Evolutionary conservation across 2,113 vertebrate species (phyloP).

Genomic region (Rattus rattus): DNA sequence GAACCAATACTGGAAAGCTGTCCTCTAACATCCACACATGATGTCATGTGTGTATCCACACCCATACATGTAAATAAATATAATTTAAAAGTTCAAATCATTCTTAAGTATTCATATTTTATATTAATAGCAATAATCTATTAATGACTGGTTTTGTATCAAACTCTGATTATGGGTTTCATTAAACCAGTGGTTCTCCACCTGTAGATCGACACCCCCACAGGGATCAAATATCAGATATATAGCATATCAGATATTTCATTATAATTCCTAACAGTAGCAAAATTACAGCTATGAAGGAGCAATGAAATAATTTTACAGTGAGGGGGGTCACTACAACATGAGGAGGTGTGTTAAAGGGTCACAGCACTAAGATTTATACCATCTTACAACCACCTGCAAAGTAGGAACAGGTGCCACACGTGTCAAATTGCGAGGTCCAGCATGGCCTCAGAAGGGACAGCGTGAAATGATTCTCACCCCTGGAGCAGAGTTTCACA

Average conservation of each 20-base stretch:
- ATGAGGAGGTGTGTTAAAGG: neutral
- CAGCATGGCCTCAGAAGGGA: no score
- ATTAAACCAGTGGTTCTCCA: neutral
- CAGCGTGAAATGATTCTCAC: no score
- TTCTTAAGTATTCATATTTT: slow-evolving; percentile 20
- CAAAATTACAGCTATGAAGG: neutral
- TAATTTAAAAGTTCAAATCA: neutral
- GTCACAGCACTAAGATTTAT: neutral
- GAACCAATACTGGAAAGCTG: neutral
- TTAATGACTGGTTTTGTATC: neutral
- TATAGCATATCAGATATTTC: neutral
- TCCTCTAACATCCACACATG: neutral
- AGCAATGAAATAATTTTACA: neutral
- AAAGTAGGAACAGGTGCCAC: neutral
- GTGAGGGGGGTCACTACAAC: neutral
- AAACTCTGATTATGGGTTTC: neutral
- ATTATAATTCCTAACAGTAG: no score
- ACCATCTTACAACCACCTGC: neutral
- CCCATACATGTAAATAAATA: no score
- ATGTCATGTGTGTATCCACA: neutral
- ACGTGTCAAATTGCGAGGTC: neutral
- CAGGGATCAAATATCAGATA: neutral
- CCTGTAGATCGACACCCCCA: neutral
- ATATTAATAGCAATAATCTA: neutral
- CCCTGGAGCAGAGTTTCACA: no score